Evolutionary conservation across 2,888 invertebrate genomes (phyloP).

Genomic region (Xiphydria camelus): DNA sequence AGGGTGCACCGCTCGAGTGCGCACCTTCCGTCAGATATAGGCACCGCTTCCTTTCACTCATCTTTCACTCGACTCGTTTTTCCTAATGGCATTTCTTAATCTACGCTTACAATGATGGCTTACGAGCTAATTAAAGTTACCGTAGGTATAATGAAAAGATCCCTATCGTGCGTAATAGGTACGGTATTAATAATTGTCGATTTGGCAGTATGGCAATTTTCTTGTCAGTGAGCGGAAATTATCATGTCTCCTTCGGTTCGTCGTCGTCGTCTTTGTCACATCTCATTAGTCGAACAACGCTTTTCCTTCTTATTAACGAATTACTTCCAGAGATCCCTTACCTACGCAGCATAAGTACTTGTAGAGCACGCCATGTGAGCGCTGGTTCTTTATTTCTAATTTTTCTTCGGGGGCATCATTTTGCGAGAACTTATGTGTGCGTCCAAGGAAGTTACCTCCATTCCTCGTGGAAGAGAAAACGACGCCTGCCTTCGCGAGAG

Average conservation of each 20-base stretch:
- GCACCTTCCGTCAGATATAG: constrained; percentile 43
- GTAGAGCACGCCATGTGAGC: not conserved
- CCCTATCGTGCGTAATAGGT: constrained; percentile 51
- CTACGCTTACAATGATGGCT: constrained; percentile 50
- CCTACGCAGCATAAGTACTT: not conserved
- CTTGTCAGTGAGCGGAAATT: constrained; percentile 46
- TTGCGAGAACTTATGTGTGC: no score
- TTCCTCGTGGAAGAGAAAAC: no score
- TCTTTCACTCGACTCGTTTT: constrained; percentile 30
- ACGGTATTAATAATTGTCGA: constrained; percentile 53
- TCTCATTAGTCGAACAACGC: no score
- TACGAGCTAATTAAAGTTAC: constrained; percentile 51
- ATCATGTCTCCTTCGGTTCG: constrained; percentile 24
- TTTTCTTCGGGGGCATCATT: no score
- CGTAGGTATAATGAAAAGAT: constrained; percentile 47
- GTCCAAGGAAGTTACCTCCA: no score
- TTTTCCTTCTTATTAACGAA: no score
- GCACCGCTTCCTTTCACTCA: constrained; percentile 35
- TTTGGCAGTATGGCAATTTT: constrained; percentile 57
- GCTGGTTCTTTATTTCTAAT: not conserved
- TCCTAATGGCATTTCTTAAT: constrained; percentile 42
- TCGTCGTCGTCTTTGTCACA: no score
- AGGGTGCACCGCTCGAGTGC: constrained; percentile 31
- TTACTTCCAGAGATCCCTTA: no score
- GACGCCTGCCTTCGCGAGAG: no score